Evolutionary conservation across 1,140 invertebrate genomes (phyloP).

Genomic region (Brachionus rubens): DNA sequence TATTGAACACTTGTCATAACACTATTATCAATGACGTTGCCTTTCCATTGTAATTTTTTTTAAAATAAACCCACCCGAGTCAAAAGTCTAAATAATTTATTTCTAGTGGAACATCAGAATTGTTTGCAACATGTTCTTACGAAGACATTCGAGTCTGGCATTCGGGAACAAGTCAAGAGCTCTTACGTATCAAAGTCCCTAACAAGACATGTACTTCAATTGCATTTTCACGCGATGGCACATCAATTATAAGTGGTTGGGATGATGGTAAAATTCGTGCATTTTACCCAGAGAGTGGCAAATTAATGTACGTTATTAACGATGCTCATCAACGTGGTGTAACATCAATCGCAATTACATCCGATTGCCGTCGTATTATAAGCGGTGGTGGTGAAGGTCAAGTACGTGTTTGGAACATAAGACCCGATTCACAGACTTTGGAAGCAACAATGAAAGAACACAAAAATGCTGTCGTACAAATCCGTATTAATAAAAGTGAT

Average conservation of each 20-base stretch:
- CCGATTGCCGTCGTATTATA: constrained; percentile 70
- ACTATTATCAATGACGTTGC: constrained; percentile 73
- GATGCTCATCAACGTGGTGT: constrained; percentile 83
- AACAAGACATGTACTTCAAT: constrained; percentile 79
- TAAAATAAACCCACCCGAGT: too few species aligned
- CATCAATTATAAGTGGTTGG: constrained; percentile 73
- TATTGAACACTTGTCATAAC: constrained; percentile 77
- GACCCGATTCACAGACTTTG: constrained; percentile 47
- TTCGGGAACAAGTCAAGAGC: constrained; percentile 70
- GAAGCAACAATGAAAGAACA: constrained; percentile 75
- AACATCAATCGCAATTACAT: constrained; percentile 71
- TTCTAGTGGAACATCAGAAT: constrained; percentile 62
- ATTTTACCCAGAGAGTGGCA: constrained; percentile 76
- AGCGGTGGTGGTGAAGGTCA: constrained; percentile 83
- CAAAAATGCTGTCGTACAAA: constrained; percentile 75
- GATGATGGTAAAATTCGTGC: constrained; percentile 72
- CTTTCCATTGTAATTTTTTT: constrained; percentile 72
- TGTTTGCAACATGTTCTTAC: constrained; percentile 78
- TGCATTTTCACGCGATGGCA: constrained; percentile 73
- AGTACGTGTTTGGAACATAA: constrained; percentile 58
- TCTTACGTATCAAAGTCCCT: constrained; percentile 74
- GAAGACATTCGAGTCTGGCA: constrained; percentile 82
- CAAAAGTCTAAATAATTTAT: constrained; percentile 30
- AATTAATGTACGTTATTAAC: constrained; percentile 73
- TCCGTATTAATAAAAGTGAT: constrained; percentile 73